Percentiles rank a stretch among this genome's conserved stretches.
Evolutionary conservation across 2,888 invertebrate genomes (phyloP).

Genomic region (Plebejus argus): DNA sequence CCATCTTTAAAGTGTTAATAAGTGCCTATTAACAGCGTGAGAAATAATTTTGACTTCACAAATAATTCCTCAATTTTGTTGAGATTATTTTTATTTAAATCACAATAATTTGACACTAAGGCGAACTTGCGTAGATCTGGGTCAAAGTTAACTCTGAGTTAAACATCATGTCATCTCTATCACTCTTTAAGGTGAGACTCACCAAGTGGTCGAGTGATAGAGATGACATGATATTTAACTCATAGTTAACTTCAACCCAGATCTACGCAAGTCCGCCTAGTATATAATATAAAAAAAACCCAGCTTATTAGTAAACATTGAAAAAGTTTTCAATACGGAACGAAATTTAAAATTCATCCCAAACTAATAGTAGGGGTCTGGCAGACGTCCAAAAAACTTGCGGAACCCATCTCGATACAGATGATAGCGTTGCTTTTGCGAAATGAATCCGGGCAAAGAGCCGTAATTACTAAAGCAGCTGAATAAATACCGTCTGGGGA

Average conservation of each 20-base stretch:
- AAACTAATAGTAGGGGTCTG: constrained; percentile 38
- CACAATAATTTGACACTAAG: not conserved
- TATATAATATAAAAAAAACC: not conserved
- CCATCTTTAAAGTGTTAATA: too few relatives aligned
- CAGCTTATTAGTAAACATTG: not conserved
- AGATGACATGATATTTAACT: too few relatives aligned
- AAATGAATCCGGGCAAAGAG: constrained; percentile 40
- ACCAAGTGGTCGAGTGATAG: too few relatives aligned
- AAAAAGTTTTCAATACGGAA: constrained; percentile 14
- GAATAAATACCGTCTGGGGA: constrained; percentile 38
- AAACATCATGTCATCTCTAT: too few relatives aligned
- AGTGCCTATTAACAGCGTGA: too few relatives aligned
- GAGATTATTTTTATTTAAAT: not conserved
- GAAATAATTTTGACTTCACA: not conserved
- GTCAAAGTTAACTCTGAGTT: too few relatives aligned
- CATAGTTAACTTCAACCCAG: too few relatives aligned
- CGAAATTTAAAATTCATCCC: constrained; percentile 13
- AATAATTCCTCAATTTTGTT: not conserved
- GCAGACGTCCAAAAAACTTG: constrained; percentile 41
- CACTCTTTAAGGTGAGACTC: too few relatives aligned
- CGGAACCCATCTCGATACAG: constrained; percentile 39
- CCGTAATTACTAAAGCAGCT: constrained; percentile 40
- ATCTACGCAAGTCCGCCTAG: too few relatives aligned
- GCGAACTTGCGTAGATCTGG: too few relatives aligned
- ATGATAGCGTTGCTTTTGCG: constrained; percentile 40